Percentiles rank a stretch among this genome's conserved stretches.
phyloP scores from a whole-genome alignment of 2,888 invertebrate genomes.

The Aproaerema taeniolella region DNA sequence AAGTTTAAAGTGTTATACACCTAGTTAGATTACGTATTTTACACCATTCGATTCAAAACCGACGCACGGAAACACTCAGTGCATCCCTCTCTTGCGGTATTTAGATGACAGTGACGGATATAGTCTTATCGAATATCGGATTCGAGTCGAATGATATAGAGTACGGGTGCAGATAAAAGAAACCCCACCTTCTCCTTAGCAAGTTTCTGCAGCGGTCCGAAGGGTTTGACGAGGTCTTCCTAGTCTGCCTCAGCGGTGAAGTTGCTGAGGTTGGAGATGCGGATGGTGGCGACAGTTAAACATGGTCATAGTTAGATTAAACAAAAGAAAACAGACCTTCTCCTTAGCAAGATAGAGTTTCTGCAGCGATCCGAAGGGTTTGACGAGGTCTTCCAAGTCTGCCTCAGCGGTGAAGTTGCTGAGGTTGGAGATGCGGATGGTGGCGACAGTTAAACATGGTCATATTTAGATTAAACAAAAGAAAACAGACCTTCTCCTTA shows the following conservation, averaged over 20 bases:
- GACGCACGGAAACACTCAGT: too few species aligned
- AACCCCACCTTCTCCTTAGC: slow-evolving; percentile 89
- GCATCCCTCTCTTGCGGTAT: too few species aligned
- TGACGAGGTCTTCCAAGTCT: slow-evolving; percentile 97
- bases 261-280: slow-evolving; percentile 98
- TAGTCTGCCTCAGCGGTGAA: slow-evolving; percentile 96
- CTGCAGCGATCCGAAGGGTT: slow-evolving; percentile 94
- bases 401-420: slow-evolving; percentile 97
- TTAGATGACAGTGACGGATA: too few species aligned
- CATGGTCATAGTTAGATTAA: too few species aligned
- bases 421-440: slow-evolving; percentile 97
- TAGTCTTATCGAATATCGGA: too few species aligned
- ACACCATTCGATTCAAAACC: too few species aligned
- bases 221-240: slow-evolving; percentile 95
- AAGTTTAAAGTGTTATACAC: too few species aligned
- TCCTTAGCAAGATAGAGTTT: slow-evolving; percentile 98
- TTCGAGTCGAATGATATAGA: too few species aligned
- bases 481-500: slow-evolving; percentile 84
- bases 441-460: too few species aligned
- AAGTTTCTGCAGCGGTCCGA: slow-evolving; percentile 95
- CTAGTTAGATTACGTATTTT: too few species aligned
- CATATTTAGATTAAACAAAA: too few species aligned
- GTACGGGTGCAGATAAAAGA: too few species aligned
- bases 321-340: slow-evolving; percentile 62
- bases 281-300: slow-evolving; percentile 95